These are phyloP conservation scores for Ceriagrion tenellum DNA, from an alignment of 2,888 invertebrate species.

Conservation along the genomic window DNA sequence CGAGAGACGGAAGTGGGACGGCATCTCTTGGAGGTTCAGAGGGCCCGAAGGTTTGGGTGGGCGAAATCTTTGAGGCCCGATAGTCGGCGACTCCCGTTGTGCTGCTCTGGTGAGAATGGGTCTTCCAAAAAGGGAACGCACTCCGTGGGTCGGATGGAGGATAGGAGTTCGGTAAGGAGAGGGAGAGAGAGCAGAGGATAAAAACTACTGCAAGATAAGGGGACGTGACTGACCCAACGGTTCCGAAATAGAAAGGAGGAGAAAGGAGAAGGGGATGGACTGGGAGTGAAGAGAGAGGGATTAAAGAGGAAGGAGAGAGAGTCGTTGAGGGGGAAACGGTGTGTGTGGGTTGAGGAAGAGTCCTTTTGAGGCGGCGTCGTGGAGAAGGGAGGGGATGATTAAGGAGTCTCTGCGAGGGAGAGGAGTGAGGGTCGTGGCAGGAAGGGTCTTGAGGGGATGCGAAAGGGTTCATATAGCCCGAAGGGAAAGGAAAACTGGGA, in stretches of 20 bases:
- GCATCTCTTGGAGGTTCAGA: no score
- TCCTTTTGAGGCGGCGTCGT: background rate
- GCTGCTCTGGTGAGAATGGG: background rate
- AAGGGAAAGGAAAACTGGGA: background rate
- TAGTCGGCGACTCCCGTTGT: background rate
- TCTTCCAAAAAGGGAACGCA: background rate
- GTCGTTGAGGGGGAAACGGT: background rate
- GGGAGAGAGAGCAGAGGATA: background rate
- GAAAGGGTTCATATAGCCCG: background rate
- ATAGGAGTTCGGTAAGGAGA: background rate
- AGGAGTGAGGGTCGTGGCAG: background rate
- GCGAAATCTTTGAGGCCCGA: background rate
- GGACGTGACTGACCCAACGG: constrained; percentile 31
- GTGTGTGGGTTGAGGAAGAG: background rate
- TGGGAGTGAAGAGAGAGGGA: background rate
- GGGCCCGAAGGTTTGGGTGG: background rate
- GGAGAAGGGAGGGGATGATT: background rate
- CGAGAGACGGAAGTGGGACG: background rate
- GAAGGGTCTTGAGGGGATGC: background rate
- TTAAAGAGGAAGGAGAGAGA: background rate
- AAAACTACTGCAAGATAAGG: background rate
- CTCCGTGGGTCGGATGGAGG: background rate
- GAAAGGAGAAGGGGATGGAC: background rate
- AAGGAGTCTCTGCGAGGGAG: no score
- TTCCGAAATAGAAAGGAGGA: background rate